phyloP scores from a whole-genome alignment of 2,113 vertebrate species.

The Brachirus orientalis region DNA sequence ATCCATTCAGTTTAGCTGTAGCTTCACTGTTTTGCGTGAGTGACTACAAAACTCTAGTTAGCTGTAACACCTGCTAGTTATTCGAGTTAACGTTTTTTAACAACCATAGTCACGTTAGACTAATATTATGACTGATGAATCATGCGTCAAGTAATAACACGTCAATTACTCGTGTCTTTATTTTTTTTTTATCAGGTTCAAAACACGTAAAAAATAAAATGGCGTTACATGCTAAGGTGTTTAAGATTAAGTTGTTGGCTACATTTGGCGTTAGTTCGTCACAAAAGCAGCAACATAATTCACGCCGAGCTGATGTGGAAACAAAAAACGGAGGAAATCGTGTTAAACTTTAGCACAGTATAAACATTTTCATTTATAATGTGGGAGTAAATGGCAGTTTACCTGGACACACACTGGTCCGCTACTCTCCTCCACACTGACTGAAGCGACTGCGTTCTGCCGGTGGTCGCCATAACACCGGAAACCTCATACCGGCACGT shows the following conservation, averaged over 20 bases:
- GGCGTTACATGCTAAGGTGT: background rate
- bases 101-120: too few relatives aligned
- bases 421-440: constrained; percentile 23
- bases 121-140: too few relatives aligned
- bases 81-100: too few relatives aligned
- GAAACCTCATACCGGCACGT: constrained; percentile 73
- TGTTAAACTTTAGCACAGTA: background rate
- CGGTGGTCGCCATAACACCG: constrained; percentile 85
- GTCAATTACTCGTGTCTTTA: background rate
- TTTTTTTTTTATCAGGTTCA: rapidly evolving
- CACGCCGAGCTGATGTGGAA: too few relatives aligned
- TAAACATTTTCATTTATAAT: background rate
- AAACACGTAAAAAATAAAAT: background rate
- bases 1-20: too few relatives aligned
- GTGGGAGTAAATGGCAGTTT: constrained; percentile 3
- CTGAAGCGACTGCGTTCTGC: constrained; percentile 45
- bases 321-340: too few relatives aligned
- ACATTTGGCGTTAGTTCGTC: constrained; percentile 19
- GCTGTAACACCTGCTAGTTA: too few relatives aligned
- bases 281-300: too few relatives aligned
- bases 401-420: constrained; percentile 40
- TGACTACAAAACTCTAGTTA: too few relatives aligned
- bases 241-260: constrained; percentile 17
- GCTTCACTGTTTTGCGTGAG: too few relatives aligned
- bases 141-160: background rate